These are phyloP conservation scores for Mystacornis crossleyi DNA, from an alignment of 2,113 vertebrate genomes.

Conservation along the genomic window DNA sequence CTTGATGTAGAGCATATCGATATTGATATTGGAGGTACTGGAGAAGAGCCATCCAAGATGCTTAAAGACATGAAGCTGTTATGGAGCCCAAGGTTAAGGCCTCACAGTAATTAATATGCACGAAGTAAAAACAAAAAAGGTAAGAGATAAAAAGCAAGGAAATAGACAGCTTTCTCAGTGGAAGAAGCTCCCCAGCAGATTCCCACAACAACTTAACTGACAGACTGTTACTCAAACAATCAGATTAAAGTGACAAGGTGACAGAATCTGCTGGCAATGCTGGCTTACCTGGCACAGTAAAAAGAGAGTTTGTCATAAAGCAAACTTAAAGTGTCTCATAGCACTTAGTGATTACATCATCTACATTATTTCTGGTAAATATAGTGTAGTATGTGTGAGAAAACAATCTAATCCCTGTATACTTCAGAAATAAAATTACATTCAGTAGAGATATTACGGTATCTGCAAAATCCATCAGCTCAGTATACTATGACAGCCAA, in stretches of 20 bases:
- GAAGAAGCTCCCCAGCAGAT: not conserved
- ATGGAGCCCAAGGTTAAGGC: not conserved
- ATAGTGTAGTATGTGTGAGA: not conserved
- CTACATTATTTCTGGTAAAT: not conserved
- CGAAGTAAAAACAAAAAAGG: not conserved
- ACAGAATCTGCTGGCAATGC: not conserved
- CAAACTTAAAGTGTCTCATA: not conserved
- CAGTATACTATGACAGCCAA: not conserved
- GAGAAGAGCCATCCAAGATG: not conserved
- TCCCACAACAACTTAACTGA: not conserved
- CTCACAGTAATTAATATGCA: not conserved
- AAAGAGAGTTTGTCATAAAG: not conserved
- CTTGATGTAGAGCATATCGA: not conserved
- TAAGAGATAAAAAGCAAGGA: not conserved
- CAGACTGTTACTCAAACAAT: not conserved
- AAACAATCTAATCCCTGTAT: not conserved
- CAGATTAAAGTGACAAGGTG: not conserved
- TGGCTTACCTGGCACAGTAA: not conserved
- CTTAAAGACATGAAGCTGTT: not conserved
- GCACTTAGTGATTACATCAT: not conserved
- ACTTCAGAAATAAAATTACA: not conserved
- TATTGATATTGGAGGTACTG: fast-evolving
- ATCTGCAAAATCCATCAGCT: not conserved
- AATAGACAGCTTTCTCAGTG: not conserved
- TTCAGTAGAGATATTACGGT: not conserved